Evolutionary conservation across 1,140 invertebrate genomes (phyloP), one percentile per base, ranked within the genome.

Genomic region (honey bee (Apis mellifera)): DNA sequence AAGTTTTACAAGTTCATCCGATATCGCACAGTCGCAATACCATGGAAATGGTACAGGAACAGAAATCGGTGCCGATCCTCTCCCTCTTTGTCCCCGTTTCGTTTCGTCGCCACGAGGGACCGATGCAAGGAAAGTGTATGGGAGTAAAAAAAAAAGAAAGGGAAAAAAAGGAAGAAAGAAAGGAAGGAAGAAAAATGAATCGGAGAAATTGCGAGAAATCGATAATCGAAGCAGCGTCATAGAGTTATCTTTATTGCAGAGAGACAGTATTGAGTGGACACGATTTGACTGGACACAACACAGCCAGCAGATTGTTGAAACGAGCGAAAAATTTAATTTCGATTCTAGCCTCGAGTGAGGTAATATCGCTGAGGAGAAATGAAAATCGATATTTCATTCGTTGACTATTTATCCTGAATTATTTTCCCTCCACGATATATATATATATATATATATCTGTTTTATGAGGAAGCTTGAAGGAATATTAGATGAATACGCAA

Each of bases 1-100:
- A 90, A 90, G 84, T 91, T 91, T 91, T 91, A 90, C 87, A 90
- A 90, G 90, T 90, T 91, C 73, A 88, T 85, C 84, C 69, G 87
- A 88, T 88, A 84, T 81, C 77, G 77, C 76, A 17, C 26, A 13
- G 68, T 68, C 55, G 76, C 84, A 66, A 84, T 84, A 69, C 86
- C 76, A 55, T 71, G 52, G 52, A 77, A 75, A 15, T 64, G 71
- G 69, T n/a, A 77, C 84, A 52, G 59, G 65, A 72, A 15, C 52
- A 55, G 68, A 69, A 55, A 68, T 48, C 71, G 32, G 32, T 60
- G 52, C 26, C 50, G 75, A 52, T 59, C 12, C 65, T 60, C 55
- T 2, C 42, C 12, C 11, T n/a, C 42, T 62, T 32, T 48, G 42
- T 54, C 72, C 19, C 52, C 50, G 32, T 17, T 78, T 65, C 15